Evolutionary conservation across 2,113 vertebrate genomes (phyloP), one percentile per base, ranked within the genome.

Genomic region (Malurus cyaneus): DNA sequence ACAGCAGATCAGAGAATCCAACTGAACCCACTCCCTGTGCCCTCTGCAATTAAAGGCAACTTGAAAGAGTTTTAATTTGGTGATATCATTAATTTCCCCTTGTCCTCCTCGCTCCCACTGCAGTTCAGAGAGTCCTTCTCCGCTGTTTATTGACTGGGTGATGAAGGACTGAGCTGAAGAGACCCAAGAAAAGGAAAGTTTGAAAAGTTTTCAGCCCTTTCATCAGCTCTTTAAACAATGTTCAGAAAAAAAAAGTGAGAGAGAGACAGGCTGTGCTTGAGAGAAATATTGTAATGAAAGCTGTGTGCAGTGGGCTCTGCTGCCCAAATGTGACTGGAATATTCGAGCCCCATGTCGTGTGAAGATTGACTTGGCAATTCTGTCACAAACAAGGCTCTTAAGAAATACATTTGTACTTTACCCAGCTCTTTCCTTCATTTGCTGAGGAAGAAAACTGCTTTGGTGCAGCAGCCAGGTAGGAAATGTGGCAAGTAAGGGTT

Each of bases 191-290:
- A 94, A 83, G 74, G 62, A 28, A 94, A 96, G 81, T 95, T 82
- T 31, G 89, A 66, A 18, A 97, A 95, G 87, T 97, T 96, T 92
- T 94, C 81, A 70, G 56, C 39, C 67, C 87, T 95, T 97, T 97
- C 85, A 97, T 97, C 91, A 82, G 59, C 36, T 70, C 93, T 94
- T 97, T 95, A 96, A 95, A 94, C 92, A 95, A 94, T 86, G 85
- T 56, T 92, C 93, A 88, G 87, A 85, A 91, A 94, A 88, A 76
- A 62, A 86, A 83, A 85, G n/a, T n/a, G n/a, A 91, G 93, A 70
- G 81, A 95, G 93, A 92, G 88, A 39, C 86, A 74, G 62, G 14
- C 79, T 44, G 59, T 6, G n/a, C 73, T 42, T 61, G 67, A 80
- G 79, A 80, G 89, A 77, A 83, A 70, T 42, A 18, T 2, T 78